These are phyloP conservation scores for Cyclopterus lumpus DNA, from an alignment of 2,797 vertebrate species.

Conservation along the genomic window DNA sequence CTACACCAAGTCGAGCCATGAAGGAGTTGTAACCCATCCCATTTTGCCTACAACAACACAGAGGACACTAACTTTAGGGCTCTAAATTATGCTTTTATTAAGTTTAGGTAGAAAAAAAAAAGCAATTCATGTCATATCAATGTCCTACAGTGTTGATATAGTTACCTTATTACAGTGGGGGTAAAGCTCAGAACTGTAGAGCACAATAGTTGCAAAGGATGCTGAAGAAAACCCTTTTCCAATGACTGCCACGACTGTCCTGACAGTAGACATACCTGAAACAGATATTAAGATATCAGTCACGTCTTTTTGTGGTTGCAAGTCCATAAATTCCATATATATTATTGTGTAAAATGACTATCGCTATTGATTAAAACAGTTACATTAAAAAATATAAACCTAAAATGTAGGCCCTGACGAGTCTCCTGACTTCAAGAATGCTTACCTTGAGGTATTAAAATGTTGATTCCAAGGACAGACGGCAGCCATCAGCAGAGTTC, in stretches of 20 bases:
- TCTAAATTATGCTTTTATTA: not conserved
- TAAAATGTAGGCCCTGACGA: not conserved
- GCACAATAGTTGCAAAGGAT: slow-evolving; percentile 83
- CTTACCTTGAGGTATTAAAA: slow-evolving; percentile 79
- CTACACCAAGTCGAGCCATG: slow-evolving; percentile 77
- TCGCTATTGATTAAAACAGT: not conserved
- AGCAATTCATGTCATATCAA: not conserved
- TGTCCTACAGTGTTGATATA: not conserved
- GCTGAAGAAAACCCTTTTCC: slow-evolving; percentile 89
- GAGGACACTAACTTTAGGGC: not conserved
- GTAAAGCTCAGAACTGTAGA: slow-evolving; percentile 91
- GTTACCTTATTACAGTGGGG: slow-evolving; percentile 93
- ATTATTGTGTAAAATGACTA: not conserved
- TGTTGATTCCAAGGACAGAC: slow-evolving; percentile 79
- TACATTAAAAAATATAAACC: not conserved
- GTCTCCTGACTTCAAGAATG: no score
- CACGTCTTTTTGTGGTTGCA: not conserved
- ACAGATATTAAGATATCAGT: not conserved
- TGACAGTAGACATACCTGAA: slow-evolving; percentile 77
- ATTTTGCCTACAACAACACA: slow-evolving; percentile 70
- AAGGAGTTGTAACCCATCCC: slow-evolving; percentile 81
- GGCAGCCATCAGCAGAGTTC: slow-evolving; percentile 73
- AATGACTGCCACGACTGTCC: slow-evolving; percentile 80
- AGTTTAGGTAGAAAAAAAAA: not conserved
- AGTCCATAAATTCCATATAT: not conserved